These are phyloP conservation scores for Anser cygnoides DNA, from an alignment of 2,113 vertebrate species.

Conservation along the genomic window DNA sequence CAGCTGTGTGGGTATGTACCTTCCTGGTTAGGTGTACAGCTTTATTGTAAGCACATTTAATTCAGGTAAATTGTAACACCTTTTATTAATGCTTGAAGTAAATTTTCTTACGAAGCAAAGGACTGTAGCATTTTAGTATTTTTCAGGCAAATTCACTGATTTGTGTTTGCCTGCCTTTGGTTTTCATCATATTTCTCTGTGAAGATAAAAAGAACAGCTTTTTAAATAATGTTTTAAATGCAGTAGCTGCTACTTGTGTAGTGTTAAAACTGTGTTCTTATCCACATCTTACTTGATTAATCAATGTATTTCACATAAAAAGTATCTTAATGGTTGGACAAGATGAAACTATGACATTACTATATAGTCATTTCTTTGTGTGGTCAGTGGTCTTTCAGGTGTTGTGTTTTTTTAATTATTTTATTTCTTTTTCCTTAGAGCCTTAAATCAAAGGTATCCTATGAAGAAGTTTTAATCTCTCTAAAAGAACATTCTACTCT, in stretches of 20 bases:
- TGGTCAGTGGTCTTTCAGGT: background rate
- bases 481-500: background rate
- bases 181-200: background rate
- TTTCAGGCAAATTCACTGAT: background rate
- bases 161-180: background rate
- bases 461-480: background rate
- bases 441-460: background rate
- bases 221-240: background rate
- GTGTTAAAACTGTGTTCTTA: background rate
- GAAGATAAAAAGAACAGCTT: background rate
- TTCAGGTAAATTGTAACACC: background rate
- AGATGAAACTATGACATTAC: background rate
- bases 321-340: background rate
- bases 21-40: background rate
- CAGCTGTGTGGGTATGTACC: background rate
- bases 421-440: background rate
- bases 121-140: background rate
- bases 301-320: background rate
- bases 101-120: background rate
- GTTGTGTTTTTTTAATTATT: background rate
- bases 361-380: background rate
- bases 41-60: background rate
- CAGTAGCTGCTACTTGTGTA: background rate
- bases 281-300: background rate
- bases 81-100: background rate